Base-by-base conservation (phyloP, 2,113 vertebrate genomes). In the Stercorarius parasiticus region DNA sequence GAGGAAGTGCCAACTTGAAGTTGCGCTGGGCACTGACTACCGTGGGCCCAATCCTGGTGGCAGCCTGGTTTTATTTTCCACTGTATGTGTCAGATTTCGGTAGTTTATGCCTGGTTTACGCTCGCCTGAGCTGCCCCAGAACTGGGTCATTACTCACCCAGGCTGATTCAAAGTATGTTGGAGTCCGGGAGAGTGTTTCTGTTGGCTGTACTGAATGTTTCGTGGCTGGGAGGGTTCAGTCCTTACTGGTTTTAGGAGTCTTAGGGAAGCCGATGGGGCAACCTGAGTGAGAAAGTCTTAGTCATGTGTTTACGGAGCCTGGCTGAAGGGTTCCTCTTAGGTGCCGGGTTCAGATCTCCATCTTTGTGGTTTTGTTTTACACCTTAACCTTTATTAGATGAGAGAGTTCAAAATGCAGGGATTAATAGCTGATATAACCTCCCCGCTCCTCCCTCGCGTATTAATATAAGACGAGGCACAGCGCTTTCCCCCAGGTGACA, bases 31-130 rank as follows among this genome's bases (percentile, higher is more conserved):
- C 56, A 34, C 52, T 21, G 36, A 2, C 30, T 58, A 1, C 49
- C 3, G 12, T 5, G 86, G 56, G 69, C 61, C 29, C 50, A 5
- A 16, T 1, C 34, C 90, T 32, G 53, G 2, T 9, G 4, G 4
- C 14, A 70, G 30, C 40, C 59, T 2, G 70, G 7, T 26, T 50
- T 62, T 19, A 2, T 67, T 85, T 88, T n/a, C 11, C 23, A 0
- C 27, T 2, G 1, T 3, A 0, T 18, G 49, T 10, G 53, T 22
- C 21, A 2, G 43, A 9, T 49, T 15, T 6, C 15, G 5, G 52
- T 4, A 22, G 27, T 4, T 71, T 25, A 4, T 49, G 36, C 50
- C 53, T 1, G 40, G 40, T 22, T 65, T 21, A 25, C 2, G 2
- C 26, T 25, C 4, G 1, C 1, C 6, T 47, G 59, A 78, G 6